These are phyloP conservation scores for Chaetoderma sp. DNA, from an alignment of 2,888 invertebrate species.

Conservation along the genomic window DNA sequence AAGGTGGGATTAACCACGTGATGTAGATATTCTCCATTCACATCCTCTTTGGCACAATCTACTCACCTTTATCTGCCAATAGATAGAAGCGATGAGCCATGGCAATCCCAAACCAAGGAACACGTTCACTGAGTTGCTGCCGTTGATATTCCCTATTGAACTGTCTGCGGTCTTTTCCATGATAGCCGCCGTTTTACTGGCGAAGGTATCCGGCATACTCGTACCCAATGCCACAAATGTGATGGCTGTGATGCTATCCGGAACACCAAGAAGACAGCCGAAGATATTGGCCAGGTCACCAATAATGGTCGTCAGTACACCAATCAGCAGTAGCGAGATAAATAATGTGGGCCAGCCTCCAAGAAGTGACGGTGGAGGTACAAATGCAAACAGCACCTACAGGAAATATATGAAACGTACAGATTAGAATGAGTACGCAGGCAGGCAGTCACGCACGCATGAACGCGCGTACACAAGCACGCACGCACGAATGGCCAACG, in stretches of 20 bases:
- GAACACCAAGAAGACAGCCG: conserved; percentile 74
- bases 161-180: conserved; percentile 75
- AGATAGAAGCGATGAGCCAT: conserved; percentile 74
- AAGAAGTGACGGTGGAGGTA: conserved; percentile 73
- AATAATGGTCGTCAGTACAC: conserved; percentile 74
- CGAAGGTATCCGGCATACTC: conserved; percentile 75
- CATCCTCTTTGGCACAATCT: too few species aligned
- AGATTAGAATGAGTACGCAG: too few species aligned
- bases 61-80: conserved; percentile 61
- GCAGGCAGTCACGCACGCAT: too few species aligned
- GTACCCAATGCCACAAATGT: conserved; percentile 75
- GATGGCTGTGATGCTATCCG: conserved; percentile 72
- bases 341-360: conserved; percentile 75
- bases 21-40: too few species aligned
- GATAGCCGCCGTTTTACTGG: conserved; percentile 74
- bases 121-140: conserved; percentile 77
- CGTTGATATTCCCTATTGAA: conserved; percentile 76
- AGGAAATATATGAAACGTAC: too few species aligned
- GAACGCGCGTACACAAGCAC: too few species aligned
- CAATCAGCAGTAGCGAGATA: conserved; percentile 73
- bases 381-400: conserved; percentile 72
- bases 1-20: too few species aligned
- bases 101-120: conserved; percentile 76
- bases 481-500: too few species aligned
- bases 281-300: conserved; percentile 75